Percentiles rank a stretch among this genome's conserved stretches.
Conservation (phyloP, 2,113 vertebrate species). For the Oenanthe melanoleuca region DNA sequence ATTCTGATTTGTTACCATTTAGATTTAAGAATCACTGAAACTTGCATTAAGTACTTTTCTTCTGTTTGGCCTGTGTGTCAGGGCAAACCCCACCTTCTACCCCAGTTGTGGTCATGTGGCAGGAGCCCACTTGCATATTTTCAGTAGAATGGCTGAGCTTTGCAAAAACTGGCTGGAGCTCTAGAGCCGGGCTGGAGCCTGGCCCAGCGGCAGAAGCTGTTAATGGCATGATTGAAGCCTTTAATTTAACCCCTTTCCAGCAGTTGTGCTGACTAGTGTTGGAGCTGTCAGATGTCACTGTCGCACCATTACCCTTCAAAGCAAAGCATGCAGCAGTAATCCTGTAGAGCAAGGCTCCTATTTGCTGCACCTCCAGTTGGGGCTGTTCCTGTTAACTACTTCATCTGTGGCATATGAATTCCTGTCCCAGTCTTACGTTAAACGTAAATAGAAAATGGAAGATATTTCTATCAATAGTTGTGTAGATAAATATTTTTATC, state of each 20-base stretch:
- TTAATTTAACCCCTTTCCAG: slow-evolving; percentile 31
- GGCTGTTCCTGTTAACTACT: not conserved
- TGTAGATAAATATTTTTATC: not conserved
- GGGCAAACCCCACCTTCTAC: not conserved
- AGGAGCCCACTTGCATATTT: not conserved
- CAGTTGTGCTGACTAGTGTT: not conserved
- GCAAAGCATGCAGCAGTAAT: not conserved
- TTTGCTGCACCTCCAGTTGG: not conserved
- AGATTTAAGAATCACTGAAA: not conserved
- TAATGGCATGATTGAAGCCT: not conserved
- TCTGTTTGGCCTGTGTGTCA: not conserved
- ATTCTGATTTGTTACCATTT: not conserved
- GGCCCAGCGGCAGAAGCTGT: not conserved
- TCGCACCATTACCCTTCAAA: not conserved
- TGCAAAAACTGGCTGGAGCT: not conserved
- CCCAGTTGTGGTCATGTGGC: not conserved
- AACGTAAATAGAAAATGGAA: not conserved
- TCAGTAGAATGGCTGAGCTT: not conserved
- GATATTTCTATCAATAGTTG: not conserved
- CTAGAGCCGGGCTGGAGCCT: not conserved
- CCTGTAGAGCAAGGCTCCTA: not conserved
- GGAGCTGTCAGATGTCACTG: not conserved
- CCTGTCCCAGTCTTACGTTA: not conserved
- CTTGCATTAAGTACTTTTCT: not conserved
- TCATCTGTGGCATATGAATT: not conserved